Percentiles rank a stretch among this genome's conserved stretches.
Conservation (phyloP, 2,888 invertebrate genomes). For the Hirtodrosophila cameraria region DNA sequence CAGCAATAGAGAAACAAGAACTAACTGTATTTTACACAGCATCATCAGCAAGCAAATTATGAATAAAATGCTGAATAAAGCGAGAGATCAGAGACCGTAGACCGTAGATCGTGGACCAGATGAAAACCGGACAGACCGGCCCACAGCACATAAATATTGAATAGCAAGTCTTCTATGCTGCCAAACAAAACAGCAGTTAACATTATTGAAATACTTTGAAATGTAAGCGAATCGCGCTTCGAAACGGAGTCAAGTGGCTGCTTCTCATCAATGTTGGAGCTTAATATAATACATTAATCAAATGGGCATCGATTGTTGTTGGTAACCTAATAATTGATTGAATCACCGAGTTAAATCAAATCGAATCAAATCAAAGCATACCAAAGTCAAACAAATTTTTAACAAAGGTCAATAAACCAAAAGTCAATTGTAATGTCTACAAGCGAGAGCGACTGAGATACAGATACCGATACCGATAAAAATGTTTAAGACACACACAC, state of each 20-base stretch:
- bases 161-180: constrained; percentile 48
- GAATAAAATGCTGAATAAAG: constrained; percentile 69
- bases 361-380: constrained; percentile 43
- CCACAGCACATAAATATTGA: constrained; percentile 39
- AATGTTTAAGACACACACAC: neutral
- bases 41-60: constrained; percentile 62
- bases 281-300: constrained; percentile 65
- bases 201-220: constrained; percentile 20
- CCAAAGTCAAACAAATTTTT: constrained; percentile 27
- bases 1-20: constrained; percentile 60
- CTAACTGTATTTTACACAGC: constrained; percentile 69
- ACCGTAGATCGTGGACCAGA: constrained; percentile 21
- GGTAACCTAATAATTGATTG: constrained; percentile 67
- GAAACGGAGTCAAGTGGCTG: constrained; percentile 34
- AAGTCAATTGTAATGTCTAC: constrained; percentile 44
- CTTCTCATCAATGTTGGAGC: constrained; percentile 2
- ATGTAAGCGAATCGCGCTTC: constrained; percentile 12
- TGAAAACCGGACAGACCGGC: constrained; percentile 73
- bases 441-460: constrained; percentile 18
- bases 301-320: constrained; percentile 56
- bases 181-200: neutral
- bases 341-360: constrained; percentile 22
- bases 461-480: too few species aligned
- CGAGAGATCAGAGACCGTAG: constrained; percentile 9
- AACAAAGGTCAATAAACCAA: constrained; percentile 63